These are phyloP conservation scores for Drosophila willistoni DNA, from an alignment of 1,140 invertebrate species.

Conservation along the genomic window DNA sequence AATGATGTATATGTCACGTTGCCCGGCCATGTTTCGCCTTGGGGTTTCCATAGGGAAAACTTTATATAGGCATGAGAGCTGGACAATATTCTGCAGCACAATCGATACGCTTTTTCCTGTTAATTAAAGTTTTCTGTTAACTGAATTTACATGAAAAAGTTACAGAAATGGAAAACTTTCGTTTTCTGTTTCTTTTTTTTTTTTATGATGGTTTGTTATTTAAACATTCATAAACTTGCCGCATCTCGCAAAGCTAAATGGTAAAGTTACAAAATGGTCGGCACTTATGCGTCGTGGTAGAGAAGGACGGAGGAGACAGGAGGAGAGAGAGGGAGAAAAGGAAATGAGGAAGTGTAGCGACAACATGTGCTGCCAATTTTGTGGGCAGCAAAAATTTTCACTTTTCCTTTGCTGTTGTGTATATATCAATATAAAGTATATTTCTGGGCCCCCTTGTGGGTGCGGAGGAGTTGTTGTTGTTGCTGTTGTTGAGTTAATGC, in stretches of 20 bases:
- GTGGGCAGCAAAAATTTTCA: slow-evolving; percentile 32
- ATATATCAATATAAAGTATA: slow-evolving; percentile 12
- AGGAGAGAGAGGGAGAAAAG: background rate
- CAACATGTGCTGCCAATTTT: slow-evolving; percentile 44
- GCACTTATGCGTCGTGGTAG: slow-evolving; percentile 1
- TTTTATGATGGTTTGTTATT: slow-evolving; percentile 23
- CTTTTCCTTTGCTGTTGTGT: slow-evolving; percentile 10
- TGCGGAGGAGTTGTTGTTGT: slow-evolving; percentile 17
- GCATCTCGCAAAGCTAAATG: slow-evolving; percentile 26
- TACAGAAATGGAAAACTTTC: slow-evolving; percentile 36
- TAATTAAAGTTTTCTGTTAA: slow-evolving; percentile 51
- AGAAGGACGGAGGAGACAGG: too few species aligned
- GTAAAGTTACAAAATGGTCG: slow-evolving; percentile 36
- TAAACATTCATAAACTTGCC: slow-evolving; percentile 42
- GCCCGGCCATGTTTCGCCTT: background rate
- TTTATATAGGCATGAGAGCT: slow-evolving; percentile 20
- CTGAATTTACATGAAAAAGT: slow-evolving; percentile 49
- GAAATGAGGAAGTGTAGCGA: background rate
- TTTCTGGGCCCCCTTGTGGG: background rate
- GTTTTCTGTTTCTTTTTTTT: slow-evolving; percentile 4
- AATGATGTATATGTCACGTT: slow-evolving; percentile 12
- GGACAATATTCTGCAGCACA: slow-evolving; percentile 14
- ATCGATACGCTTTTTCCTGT: slow-evolving; percentile 19
- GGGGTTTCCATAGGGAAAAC: slow-evolving; percentile 3
- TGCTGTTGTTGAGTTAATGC: slow-evolving; percentile 36